Evolutionary conservation across 2,888 invertebrate species (phyloP).

Genomic region (Macrostomum cliftonense): DNA sequence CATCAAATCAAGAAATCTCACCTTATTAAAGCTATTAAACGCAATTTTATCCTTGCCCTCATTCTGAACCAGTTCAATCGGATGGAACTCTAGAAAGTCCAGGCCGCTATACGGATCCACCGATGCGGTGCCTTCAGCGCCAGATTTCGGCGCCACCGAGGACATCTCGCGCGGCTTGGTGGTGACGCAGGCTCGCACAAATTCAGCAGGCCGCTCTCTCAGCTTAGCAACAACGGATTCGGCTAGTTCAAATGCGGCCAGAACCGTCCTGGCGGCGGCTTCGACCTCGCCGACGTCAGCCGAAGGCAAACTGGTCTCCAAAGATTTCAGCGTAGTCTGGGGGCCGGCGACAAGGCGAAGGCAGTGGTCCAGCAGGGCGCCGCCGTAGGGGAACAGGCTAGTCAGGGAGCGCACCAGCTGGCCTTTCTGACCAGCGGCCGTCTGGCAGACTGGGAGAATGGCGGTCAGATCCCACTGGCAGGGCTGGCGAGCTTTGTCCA

Average conservation of each 20-base stretch:
- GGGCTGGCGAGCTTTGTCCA: slow-evolving; percentile 20
- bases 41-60: no score
- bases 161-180: background rate
- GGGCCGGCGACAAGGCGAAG: slow-evolving; percentile 49
- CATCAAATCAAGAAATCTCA: no score
- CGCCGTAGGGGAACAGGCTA: slow-evolving; percentile 47
- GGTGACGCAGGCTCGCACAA: background rate
- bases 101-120: no score
- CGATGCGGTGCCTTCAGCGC: no score
- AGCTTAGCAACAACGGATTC: background rate
- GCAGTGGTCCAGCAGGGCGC: slow-evolving; percentile 75
- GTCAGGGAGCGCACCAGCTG: background rate
- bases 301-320: no score
- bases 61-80: no score
- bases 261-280: background rate
- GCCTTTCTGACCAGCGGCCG: background rate
- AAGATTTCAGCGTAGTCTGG: slow-evolving; percentile 40
- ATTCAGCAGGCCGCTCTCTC: background rate
- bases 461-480: background rate
- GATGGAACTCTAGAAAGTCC: no score
- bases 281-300: background rate
- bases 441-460: background rate
- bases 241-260: slow-evolving; percentile 1
- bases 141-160: no score
- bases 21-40: no score